phyloP scores from a whole-genome alignment of 2,113 vertebrate species.

The Promerops cafer region DNA sequence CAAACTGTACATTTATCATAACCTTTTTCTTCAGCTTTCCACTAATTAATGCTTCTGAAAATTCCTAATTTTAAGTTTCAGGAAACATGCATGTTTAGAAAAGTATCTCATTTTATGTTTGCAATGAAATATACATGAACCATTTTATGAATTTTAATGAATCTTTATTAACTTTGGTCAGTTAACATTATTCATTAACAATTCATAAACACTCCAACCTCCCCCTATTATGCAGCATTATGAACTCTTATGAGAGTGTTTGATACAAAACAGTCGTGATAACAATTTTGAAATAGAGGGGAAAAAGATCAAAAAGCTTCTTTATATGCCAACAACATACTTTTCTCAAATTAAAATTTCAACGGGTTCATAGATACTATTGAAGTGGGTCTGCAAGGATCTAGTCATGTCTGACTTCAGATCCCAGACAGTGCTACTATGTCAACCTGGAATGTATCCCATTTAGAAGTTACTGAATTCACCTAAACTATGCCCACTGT shows the following conservation, averaged over 20 bases:
- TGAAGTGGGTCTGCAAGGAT: not conserved
- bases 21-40: slow-evolving; percentile 3
- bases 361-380: not conserved
- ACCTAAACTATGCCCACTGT: not conserved
- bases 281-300: not conserved
- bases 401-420: not conserved
- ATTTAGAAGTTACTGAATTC: not conserved
- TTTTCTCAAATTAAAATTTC: slow-evolving; percentile 63
- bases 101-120: slow-evolving; percentile 25
- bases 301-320: not conserved
- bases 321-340: not conserved
- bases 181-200: slow-evolving; percentile 34
- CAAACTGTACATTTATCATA: not conserved
- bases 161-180: slow-evolving; percentile 41
- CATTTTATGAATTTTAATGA: slow-evolving; percentile 60
- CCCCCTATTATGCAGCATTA: slow-evolving; percentile 31
- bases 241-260: slow-evolving; percentile 14
- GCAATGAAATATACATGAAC: slow-evolving; percentile 2
- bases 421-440: not conserved
- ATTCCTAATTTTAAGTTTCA: slow-evolving; percentile 29
- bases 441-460: not conserved
- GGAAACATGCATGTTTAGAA: slow-evolving; percentile 11
- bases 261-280: not conserved
- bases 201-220: slow-evolving; percentile 35
- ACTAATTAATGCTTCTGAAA: slow-evolving; percentile 33